phyloP scores from a whole-genome alignment of 2,797 vertebrate genomes.

The Sparidentex hasta region DNA sequence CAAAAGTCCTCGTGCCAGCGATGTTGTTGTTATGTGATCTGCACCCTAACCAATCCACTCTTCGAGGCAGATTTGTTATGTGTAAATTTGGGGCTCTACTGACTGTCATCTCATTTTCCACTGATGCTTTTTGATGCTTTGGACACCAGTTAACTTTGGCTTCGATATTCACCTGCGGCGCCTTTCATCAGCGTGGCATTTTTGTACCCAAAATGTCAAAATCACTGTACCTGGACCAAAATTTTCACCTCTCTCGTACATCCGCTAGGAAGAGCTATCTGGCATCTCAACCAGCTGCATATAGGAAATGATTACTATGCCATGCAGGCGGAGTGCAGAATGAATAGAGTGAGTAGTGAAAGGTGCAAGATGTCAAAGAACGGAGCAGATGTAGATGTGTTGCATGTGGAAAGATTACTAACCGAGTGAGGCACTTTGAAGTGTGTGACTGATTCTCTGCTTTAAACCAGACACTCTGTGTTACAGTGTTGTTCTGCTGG shows the following conservation, averaged over 20 bases:
- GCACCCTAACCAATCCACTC: background rate
- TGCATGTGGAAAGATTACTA: background rate
- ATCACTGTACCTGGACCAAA: conserved; percentile 13
- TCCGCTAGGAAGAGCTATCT: conserved; percentile 16
- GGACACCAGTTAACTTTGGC: background rate
- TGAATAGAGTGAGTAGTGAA: background rate
- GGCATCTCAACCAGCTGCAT: conserved; percentile 1
- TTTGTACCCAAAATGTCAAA: conserved; percentile 29
- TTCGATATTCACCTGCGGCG: background rate
- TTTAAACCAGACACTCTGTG: background rate
- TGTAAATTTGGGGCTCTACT: background rate
- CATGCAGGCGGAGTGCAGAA: background rate
- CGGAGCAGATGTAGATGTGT: background rate
- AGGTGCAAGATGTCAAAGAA: conserved; percentile 1
- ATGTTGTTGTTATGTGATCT: background rate
- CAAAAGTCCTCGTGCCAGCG: background rate
- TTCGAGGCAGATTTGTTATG: background rate
- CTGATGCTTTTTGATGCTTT: conserved; percentile 1
- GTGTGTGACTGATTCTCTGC: background rate
- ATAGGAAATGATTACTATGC: background rate
- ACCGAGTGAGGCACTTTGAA: background rate
- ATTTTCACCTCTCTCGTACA: background rate
- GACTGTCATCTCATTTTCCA: background rate
- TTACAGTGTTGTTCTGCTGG: background rate
- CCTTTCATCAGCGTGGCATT: conserved; percentile 22